Percentiles rank a stretch among this genome's conserved stretches.
Evolutionary conservation across 2,888 invertebrate species (phyloP).

Genomic region (Drepana falcataria): DNA sequence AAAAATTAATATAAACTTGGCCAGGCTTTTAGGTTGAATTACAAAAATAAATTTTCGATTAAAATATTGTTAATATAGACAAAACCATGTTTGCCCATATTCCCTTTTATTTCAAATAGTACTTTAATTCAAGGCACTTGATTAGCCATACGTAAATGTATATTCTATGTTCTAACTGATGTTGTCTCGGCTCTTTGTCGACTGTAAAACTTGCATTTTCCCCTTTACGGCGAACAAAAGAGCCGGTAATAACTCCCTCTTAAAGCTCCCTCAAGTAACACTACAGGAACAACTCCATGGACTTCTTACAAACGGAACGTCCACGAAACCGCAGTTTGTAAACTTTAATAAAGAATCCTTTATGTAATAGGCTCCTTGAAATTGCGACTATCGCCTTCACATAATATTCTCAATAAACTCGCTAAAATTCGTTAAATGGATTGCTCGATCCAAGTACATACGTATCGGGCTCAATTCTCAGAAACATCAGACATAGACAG

Average conservation of each 20-base stretch:
- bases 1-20: too few species aligned
- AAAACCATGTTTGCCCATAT: too few species aligned
- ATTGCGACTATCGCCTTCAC: constrained; percentile 11
- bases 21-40: too few species aligned
- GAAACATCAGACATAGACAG: too few species aligned
- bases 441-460: too few species aligned
- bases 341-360: constrained; percentile 57
- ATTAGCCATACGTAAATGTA: too few species aligned
- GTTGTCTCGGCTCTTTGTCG: constrained; percentile 24
- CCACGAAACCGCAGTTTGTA: constrained; percentile 55
- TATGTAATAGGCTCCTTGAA: constrained; percentile 17
- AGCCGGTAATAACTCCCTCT: constrained; percentile 56
- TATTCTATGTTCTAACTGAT: constrained; percentile 35
- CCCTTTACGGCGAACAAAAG: constrained; percentile 54
- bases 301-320: constrained; percentile 49
- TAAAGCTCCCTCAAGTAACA: constrained; percentile 35
- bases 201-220: constrained; percentile 58
- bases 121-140: too few species aligned
- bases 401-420: neutral
- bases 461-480: too few species aligned
- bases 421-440: neutral
- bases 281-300: constrained; percentile 55
- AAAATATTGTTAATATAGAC: too few species aligned
- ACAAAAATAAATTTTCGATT: too few species aligned
- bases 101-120: too few species aligned